Conservation (phyloP, 2,797 vertebrate species). For the Rhinogobio ventralis region DNA sequence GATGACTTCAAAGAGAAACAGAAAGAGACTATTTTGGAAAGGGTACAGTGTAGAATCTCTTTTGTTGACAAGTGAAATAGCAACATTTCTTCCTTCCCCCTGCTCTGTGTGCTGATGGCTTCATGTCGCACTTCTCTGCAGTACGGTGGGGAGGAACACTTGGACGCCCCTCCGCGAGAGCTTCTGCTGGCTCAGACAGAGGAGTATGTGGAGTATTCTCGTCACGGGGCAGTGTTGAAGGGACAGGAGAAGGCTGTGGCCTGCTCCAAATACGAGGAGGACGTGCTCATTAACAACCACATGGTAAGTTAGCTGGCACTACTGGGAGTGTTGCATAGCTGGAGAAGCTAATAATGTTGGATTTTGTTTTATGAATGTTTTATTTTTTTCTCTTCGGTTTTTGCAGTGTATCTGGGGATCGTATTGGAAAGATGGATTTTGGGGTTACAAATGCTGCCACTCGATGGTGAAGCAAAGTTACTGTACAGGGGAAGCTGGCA, state of each 20-base stretch:
- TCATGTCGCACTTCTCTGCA: conserved; percentile 62
- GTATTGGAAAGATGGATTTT: conserved; percentile 93
- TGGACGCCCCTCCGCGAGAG: conserved; percentile 90
- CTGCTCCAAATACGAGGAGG: conserved; percentile 97
- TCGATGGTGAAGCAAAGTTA: conserved; percentile 97
- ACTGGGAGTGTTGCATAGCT: background rate
- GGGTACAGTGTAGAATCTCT: conserved; percentile 73
- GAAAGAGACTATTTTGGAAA: conserved; percentile 94
- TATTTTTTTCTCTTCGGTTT: background rate
- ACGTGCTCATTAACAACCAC: conserved; percentile 94
- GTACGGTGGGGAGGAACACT: conserved; percentile 96
- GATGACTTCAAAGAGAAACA: conserved; percentile 96
- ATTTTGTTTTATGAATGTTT: background rate
- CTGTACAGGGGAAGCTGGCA: conserved; percentile 93
- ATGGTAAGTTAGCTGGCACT: conserved; percentile 72
- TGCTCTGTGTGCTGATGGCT: background rate
- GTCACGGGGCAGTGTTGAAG: conserved; percentile 95
- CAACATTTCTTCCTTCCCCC: background rate
- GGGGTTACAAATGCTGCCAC: conserved; percentile 97
- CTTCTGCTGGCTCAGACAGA: conserved; percentile 95
- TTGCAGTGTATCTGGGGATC: conserved; percentile 96
- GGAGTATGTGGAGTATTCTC: conserved; percentile 96
- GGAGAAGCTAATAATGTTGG: background rate
- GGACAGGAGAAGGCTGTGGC: conserved; percentile 94
- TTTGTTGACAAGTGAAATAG: background rate